Base-by-base conservation (phyloP, 2,888 invertebrate genomes). In the Drosophila fulvimacula region DNA sequence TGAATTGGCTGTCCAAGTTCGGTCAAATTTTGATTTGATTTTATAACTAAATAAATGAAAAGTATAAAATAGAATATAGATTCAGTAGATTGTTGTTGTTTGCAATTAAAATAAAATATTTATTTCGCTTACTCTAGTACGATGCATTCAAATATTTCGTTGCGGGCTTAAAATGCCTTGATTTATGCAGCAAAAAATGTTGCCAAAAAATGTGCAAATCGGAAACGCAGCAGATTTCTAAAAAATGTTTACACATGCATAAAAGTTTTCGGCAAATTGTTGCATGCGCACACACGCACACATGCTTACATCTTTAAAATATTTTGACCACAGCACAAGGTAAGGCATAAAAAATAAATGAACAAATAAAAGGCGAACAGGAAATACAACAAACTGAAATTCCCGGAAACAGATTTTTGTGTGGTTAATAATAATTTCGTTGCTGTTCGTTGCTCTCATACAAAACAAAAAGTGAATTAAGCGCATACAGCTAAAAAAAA, bases 161-260 rank as follows among this genome's bases (percentile, higher is more conserved):
- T 17, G 13, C 15, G 15, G 10, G 38, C 41, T 76, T 38, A 71
- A 67, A 67, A 44, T 53, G 36, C 17, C 10, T 11, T 44, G 55
- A 63, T 67, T 63, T 76, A 56, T 73, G 77, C 73, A 76, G n/a
- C 34, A 13, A 21, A 42, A 73, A 64, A 10, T 56, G 55, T 48
- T 27, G 48, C n/a, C 21, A 6, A 46, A 61, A 71, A 55, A 56
- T 62, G 27, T 41, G 42, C 63, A 63, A 57, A 55, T 49, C 38
- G 63, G 51, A 64, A 61, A 62, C 55, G 49, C 42, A 55, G 52
- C 48, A 44, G 34, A 64, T 60, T 60, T 32, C 55, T 11, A 65
- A 73, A 69, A 63, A 62, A 49, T 66, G 60, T 69, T 78, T 55
- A 52, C 60, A 61, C 58, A 76, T 69, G 79, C 79, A 76, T 78